Base-by-base conservation (phyloP, 2,888 invertebrate genomes). In the Nycteola revayana region DNA sequence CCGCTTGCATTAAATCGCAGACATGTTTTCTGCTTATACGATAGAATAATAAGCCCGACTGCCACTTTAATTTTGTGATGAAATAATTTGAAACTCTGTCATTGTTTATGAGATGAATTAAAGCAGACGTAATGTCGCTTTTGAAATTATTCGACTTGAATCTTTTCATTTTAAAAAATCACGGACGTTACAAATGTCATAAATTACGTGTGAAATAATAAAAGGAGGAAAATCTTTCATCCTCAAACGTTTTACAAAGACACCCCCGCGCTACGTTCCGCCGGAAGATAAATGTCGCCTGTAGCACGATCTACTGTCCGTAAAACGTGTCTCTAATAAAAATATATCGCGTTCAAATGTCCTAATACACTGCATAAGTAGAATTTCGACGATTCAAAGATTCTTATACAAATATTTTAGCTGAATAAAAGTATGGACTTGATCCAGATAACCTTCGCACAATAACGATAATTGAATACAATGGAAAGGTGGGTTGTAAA, bases 151-250 rank as follows among this genome's bases (percentile, higher is more conserved):
- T n/a, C n/a, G n/a, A n/a, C n/a, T n/a, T 63, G 69, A 66, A 50
- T 64, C 45, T 64, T 57, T 60, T 67, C 60, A 66, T 57, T 56
- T 48, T 53, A 55, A 49, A 59, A 63, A 68, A 60, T 61, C 55
- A 57, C 49, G 59, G 64, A 61, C 56, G 56, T 70, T 69, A 78
- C 61, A 71, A 73, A 73, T 73, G 73, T 69, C 73, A 81, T 83
- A 84, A 85, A 83, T 83, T 82, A 76, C 69, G 74, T 76, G 73
- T 79, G 73, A 81, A 79, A 84, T 80, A 81, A 82, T 82, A 80
- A 77, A 77, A 80, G 63, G 70, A 75, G 71, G 66, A 72, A 80
- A 79, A 80, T 75, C 75, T 81, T 79, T 80, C 76, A 75, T 68
- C 69, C 75, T 61, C 75, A 75, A 81, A 75, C 75, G 77, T 72